These are phyloP conservation scores for Hermaeophaga mercurialis DNA, from an alignment of 2,888 invertebrate species.

Conservation along the genomic window DNA sequence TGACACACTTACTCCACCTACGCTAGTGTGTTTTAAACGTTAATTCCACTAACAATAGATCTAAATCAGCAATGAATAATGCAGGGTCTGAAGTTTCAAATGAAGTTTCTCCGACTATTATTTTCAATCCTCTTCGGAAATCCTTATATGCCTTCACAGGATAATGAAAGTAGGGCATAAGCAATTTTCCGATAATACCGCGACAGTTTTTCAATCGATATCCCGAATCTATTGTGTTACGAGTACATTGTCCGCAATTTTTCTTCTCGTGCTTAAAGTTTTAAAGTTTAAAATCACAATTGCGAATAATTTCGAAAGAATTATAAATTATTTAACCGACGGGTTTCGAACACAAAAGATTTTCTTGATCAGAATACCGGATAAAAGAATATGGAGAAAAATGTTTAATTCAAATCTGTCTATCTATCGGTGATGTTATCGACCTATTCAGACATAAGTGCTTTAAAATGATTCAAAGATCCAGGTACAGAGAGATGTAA, in stretches of 20 bases:
- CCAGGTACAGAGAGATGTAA: no score
- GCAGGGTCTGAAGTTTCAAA: not conserved
- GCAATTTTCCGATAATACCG: slow-evolving; percentile 9
- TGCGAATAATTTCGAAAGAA: no score
- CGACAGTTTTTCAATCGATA: slow-evolving; percentile 9
- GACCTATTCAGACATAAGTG: no score
- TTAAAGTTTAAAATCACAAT: no score
- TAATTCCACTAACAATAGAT: slow-evolving; percentile 3
- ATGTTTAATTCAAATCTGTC: no score
- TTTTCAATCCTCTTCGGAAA: slow-evolving; percentile 8
- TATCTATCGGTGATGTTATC: no score
- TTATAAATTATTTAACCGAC: no score
- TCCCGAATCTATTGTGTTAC: slow-evolving; percentile 1
- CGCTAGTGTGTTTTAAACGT: not conserved
- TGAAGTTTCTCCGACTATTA: slow-evolving; percentile 3
- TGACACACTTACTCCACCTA: no score
- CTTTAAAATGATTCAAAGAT: no score
- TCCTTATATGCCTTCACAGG: slow-evolving; percentile 1
- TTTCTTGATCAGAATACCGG: no score
- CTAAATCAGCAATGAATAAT: slow-evolving; percentile 5
- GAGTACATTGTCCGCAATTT: not conserved
- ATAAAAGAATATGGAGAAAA: no score
- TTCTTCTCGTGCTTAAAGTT: not conserved
- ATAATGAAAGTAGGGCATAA: slow-evolving; percentile 5
- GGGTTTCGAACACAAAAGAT: no score